Evolutionary conservation across 2,888 invertebrate genomes (phyloP), one percentile per base, ranked within the genome.

Genomic region (Anticlea derivata): DNA sequence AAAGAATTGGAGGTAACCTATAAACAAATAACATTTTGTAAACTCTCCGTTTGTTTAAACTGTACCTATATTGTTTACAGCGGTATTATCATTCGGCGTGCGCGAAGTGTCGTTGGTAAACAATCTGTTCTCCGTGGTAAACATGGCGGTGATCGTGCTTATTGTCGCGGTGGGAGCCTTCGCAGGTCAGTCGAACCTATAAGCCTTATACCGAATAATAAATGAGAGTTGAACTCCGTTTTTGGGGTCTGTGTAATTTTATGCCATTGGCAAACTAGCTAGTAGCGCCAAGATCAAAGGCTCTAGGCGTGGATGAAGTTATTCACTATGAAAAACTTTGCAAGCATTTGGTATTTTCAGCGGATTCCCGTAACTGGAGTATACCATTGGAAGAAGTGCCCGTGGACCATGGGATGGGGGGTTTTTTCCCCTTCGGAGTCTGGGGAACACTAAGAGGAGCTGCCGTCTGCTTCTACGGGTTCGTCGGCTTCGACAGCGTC

Each of bases 401-500:
- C 0, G 65, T 71, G 0, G 84, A 80, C 0, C 72, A 71, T 6
- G 98, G 98, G 0, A 72, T 71, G 0, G 98, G 98, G 0, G 98
- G 98, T 0, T 99, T 97, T 83, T 93, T 96, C 71, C 98, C 98
- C 0, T 98, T 94, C 78, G 98, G 98, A 0, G 88, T 96, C 53
- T 91, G 93, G 39, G 98, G 97, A 0, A 93, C 95, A 1, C 91
- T 97, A 77, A 91, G 92, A 7, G 97, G 97, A 0, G 93, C 96
- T 0, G 96, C 96, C 0, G 94, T 95, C 44, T 96, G 96, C 70
- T 96, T 96, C 81, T 98, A 96, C 75, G 97, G 96, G 1, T 99
- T 98, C 75, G 96, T 98, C 4, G 98, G 98, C 0, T 98, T 98
- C 76, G 98, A 99, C 75, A 93, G 94, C 55, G 95, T 96, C 24